Conservation (phyloP, 2,888 invertebrate genomes). For the Dione juno region DNA sequence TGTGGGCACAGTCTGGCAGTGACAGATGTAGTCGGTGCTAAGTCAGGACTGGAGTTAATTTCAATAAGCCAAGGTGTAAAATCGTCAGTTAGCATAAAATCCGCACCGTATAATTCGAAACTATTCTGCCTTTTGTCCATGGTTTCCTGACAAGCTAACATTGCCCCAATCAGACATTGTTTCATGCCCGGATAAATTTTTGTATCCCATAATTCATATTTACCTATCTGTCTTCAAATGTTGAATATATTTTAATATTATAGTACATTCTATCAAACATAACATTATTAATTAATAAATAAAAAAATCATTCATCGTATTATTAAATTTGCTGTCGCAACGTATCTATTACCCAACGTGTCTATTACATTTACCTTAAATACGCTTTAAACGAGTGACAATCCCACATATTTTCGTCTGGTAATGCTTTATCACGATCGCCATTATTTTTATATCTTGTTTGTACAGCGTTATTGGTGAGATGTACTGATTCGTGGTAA, state of each 20-base stretch:
- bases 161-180: conserved; percentile 88
- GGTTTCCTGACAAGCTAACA: conserved; percentile 93
- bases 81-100: conserved; percentile 96
- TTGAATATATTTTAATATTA: conserved; percentile 46
- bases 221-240: conserved; percentile 86
- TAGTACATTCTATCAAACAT: background rate
- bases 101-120: conserved; percentile 97
- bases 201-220: conserved; percentile 91
- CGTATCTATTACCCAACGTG: background rate
- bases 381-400: conserved; percentile 90
- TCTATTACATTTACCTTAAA: conserved; percentile 78
- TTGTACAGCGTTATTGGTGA: conserved; percentile 97
- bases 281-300: background rate
- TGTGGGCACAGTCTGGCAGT: conserved; percentile 93
- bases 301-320: no score
- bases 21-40: conserved; percentile 95
- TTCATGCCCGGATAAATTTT: conserved; percentile 95
- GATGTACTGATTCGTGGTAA: conserved; percentile 95
- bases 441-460: conserved; percentile 90
- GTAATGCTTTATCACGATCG: conserved; percentile 89
- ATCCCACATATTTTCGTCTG: conserved; percentile 98
- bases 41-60: conserved; percentile 96
- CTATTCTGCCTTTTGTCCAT: conserved; percentile 92
- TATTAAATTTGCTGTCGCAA: no score
- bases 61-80: conserved; percentile 96